Base-by-base conservation (phyloP, 1,140 invertebrate genomes). In the Diabrotica virgifera region DNA sequence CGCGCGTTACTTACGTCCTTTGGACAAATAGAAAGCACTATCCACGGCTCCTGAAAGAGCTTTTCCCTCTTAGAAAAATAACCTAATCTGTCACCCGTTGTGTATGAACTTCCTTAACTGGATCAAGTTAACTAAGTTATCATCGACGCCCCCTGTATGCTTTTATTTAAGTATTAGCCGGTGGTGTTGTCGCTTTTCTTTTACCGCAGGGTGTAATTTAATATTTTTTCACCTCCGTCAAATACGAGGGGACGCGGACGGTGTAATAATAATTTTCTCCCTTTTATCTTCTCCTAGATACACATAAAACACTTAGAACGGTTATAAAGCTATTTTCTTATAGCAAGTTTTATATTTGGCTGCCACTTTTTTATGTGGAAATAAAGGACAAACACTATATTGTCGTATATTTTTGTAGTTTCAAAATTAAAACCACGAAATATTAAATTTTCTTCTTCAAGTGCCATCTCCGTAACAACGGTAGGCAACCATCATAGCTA, bases 21-120 rank as follows among this genome's bases (percentile, higher is more conserved):
- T 46, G n/a, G 40, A 46, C 40, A 46, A 46, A 46, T 46, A 46
- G 40, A 46, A 46, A 46, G 40, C 40, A 46, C 40, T 46, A 46
- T 46, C 40, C 8, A 3, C n/a, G 40, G n/a, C 8, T 46, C 8
- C 2, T 8, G n/a, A 46, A 46, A 46, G 40, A 46, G n/a, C 40
- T 46, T 46, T n/a, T 46, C 40, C 40, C 40, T 46, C 40, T 8
- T 46, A 46, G 8, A 46, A 46, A 46, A 46, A 46, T 46, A 46
- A 46, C 40, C 3, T 46, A 46, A 46, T 46, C 40, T 46, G 40
- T 46, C 40, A 46, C 40, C 40, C 40, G 40, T 46, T 10, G 40
- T 8, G n/a, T 8, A 46, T 46, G 40, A 5, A 5, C 40, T 46
- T 46, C 40, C 40, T 46, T 46, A 46, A 46, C 40, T 3, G n/a